Evolutionary conservation across 2,888 invertebrate genomes (phyloP).

Genomic region (Chymomyza caudatula): DNA sequence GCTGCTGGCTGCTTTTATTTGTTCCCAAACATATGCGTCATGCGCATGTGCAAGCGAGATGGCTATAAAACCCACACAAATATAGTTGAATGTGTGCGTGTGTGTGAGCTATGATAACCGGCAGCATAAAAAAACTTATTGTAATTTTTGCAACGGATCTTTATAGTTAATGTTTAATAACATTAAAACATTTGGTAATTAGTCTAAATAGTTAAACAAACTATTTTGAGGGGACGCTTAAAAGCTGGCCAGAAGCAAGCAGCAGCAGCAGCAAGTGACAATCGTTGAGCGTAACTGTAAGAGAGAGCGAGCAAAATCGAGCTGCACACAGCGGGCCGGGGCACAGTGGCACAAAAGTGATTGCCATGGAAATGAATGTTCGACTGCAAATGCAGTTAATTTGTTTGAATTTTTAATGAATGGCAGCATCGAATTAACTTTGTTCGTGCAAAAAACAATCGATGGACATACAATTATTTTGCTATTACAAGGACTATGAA

Average conservation of each 20-base stretch:
- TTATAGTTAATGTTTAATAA: constrained; percentile 1
- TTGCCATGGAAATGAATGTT: constrained; percentile 25
- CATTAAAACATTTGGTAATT: constrained; percentile 15
- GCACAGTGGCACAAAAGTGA: constrained; percentile 13
- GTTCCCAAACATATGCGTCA: constrained; percentile 34
- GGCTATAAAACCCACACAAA: constrained; percentile 18
- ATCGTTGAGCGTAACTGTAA: background rate
- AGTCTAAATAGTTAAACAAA: background rate
- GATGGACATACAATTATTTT: background rate
- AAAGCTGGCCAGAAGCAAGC: background rate
- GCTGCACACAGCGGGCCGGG: background rate
- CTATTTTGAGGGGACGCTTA: constrained; percentile 4
- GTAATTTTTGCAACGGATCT: constrained; percentile 30
- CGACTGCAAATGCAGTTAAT: constrained; percentile 18
- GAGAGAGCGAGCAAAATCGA: constrained; percentile 27
- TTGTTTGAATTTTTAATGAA: constrained; percentile 2
- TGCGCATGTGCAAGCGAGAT: constrained; percentile 43
- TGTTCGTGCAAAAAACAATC: too few relatives aligned
- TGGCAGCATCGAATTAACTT: background rate
- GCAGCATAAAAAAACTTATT: constrained; percentile 40
- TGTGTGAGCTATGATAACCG: constrained; percentile 46
- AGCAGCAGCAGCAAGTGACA: background rate
- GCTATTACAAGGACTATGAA: background rate
- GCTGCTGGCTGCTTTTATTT: constrained; percentile 38
- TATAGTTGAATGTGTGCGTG: constrained; percentile 16